Percentiles rank a stretch among this genome's conserved stretches.
These are phyloP conservation scores for Myiopsitta monachus DNA, from an alignment of 2,113 vertebrate species.

Conservation along the genomic window DNA sequence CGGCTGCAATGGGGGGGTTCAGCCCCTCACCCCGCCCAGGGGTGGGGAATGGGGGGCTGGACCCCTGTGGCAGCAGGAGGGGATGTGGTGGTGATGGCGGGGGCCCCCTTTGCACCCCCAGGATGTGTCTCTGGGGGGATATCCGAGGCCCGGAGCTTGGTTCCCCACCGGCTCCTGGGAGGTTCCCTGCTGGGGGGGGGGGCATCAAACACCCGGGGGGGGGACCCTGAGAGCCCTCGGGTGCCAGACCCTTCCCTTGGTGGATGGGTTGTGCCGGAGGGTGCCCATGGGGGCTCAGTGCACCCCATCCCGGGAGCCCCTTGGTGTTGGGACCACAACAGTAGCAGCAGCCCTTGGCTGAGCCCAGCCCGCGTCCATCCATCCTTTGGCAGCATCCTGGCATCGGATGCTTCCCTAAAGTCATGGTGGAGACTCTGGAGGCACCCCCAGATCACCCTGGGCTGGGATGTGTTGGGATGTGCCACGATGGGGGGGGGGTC, in stretches of 20 bases:
- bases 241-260: background rate
- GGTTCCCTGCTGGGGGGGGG: background rate
- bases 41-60: background rate
- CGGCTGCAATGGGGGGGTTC: background rate
- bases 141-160: background rate
- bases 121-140: background rate
- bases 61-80: background rate
- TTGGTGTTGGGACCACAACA: rapidly evolving
- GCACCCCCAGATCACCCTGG: background rate
- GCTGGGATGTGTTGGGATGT: background rate
- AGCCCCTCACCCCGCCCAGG: background rate
- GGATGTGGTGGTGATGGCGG: rapidly evolving
- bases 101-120: background rate
- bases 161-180: rapidly evolving
- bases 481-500: rapidly evolving
- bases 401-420: background rate
- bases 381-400: background rate
- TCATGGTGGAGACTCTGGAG: rapidly evolving
- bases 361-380: background rate
- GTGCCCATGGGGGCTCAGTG: background rate
- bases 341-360: background rate
- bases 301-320: rapidly evolving
- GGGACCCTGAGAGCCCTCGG: background rate
- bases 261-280: background rate
- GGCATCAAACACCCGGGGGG: too few relatives aligned